These are phyloP conservation scores for Macaria liturata DNA, from an alignment of 2,888 invertebrate species.

Conservation along the genomic window DNA sequence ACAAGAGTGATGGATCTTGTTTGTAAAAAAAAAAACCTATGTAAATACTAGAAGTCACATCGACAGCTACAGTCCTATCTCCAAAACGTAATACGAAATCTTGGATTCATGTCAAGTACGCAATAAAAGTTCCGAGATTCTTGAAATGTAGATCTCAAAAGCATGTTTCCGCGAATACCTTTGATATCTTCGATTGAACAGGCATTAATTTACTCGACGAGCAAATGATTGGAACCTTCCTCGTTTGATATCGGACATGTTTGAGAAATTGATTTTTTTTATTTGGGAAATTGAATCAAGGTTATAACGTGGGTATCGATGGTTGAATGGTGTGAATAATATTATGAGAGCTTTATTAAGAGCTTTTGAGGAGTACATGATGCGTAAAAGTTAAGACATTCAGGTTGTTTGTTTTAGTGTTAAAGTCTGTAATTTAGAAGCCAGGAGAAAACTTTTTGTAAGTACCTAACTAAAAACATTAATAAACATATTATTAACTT, in stretches of 20 bases:
- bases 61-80: too few species aligned
- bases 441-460: too few species aligned
- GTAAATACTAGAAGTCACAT: too few species aligned
- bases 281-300: conserved; percentile 11
- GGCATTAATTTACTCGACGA: conserved; percentile 24
- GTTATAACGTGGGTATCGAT: background rate
- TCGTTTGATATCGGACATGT: conserved; percentile 24
- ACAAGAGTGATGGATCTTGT: too few species aligned
- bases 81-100: conserved; percentile 2
- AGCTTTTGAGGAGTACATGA: too few species aligned
- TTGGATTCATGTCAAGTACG: conserved; percentile 32
- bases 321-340: conserved; percentile 1
- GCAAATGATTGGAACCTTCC: conserved; percentile 18
- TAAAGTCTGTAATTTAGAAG: too few species aligned
- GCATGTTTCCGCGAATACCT: conserved; percentile 28
- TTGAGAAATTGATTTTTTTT: conserved; percentile 27
- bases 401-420: too few species aligned
- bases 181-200: conserved; percentile 23
- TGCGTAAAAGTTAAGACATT: too few species aligned
- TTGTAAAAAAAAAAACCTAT: too few species aligned
- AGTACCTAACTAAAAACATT: too few species aligned
- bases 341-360: background rate
- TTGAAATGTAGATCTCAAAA: conserved; percentile 30
- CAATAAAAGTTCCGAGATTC: conserved; percentile 33
- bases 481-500: too few species aligned